Conservation (phyloP, 2,113 vertebrate species). For the Myanophis thanlyinensis region DNA sequence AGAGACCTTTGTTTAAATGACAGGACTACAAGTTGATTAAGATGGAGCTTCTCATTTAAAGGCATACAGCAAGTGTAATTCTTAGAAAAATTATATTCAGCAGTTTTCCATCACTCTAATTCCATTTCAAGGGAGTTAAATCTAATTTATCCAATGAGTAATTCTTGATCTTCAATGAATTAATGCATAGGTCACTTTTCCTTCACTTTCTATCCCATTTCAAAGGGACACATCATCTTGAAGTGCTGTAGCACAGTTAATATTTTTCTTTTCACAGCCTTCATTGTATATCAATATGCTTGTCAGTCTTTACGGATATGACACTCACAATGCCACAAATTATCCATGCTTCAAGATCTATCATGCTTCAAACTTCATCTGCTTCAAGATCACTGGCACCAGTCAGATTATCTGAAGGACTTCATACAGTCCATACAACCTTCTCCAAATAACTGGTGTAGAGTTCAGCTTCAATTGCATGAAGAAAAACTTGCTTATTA, state of each 20-base stretch:
- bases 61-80: conserved; percentile 56
- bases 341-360: neutral
- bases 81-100: conserved; percentile 65
- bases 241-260: neutral
- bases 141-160: conserved; percentile 67
- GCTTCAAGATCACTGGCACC: neutral
- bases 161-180: conserved; percentile 54
- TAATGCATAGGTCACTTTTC: conserved; percentile 38
- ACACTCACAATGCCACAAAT: neutral
- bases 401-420: neutral
- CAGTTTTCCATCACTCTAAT: conserved; percentile 73
- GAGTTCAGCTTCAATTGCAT: neutral
- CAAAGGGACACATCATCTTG: conserved; percentile 36
- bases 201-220: neutral
- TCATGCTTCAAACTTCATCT: neutral
- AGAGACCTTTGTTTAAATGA: conserved; percentile 49
- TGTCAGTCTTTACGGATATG: neutral
- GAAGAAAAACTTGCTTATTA: neutral
- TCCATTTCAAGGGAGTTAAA: conserved; percentile 70
- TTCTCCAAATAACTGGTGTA: neutral
- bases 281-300: neutral
- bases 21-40: conserved; percentile 65
- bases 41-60: conserved; percentile 71
- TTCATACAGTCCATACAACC: neutral
- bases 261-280: conserved; percentile 9